Conservation (phyloP, 2,888 invertebrate genomes). For the Sthenelais limicola region DNA sequence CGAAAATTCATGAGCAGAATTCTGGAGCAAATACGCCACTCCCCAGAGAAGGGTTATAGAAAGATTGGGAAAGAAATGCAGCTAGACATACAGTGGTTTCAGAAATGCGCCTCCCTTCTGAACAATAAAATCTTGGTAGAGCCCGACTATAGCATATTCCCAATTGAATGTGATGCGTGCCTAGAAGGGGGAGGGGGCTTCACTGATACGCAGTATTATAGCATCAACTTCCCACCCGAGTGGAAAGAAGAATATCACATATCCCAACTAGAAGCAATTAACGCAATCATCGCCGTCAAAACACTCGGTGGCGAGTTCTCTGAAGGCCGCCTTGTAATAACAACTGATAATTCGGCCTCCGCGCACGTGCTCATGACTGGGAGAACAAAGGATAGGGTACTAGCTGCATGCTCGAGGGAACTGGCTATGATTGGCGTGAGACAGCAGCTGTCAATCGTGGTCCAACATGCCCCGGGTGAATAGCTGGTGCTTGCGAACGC, state of each 20-base stretch:
- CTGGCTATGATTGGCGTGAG: not conserved
- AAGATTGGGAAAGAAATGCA: not conserved
- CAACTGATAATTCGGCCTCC: not conserved
- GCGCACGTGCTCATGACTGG: not conserved
- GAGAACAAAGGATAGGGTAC: not conserved
- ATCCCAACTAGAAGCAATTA: not conserved
- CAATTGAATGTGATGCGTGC: slow-evolving; percentile 1
- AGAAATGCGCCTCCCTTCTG: not conserved
- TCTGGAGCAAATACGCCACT: not conserved
- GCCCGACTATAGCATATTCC: not conserved
- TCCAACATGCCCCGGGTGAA: not conserved
- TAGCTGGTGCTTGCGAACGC: not conserved
- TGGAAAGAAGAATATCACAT: not conserved
- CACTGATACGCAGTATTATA: not conserved
- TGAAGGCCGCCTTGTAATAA: not conserved
- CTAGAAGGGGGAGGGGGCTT: too few relatives aligned
- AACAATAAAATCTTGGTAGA: not conserved
- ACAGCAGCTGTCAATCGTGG: not conserved
- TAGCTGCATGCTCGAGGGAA: not conserved
- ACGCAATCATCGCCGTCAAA: not conserved
- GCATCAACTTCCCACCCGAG: not conserved
- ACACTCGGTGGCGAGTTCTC: not conserved
- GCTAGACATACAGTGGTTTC: not conserved
- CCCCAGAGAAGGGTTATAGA: not conserved
- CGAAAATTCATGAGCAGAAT: not conserved